Conservation (phyloP, 2,888 invertebrate species). For the Drosophila trichaetosa region DNA sequence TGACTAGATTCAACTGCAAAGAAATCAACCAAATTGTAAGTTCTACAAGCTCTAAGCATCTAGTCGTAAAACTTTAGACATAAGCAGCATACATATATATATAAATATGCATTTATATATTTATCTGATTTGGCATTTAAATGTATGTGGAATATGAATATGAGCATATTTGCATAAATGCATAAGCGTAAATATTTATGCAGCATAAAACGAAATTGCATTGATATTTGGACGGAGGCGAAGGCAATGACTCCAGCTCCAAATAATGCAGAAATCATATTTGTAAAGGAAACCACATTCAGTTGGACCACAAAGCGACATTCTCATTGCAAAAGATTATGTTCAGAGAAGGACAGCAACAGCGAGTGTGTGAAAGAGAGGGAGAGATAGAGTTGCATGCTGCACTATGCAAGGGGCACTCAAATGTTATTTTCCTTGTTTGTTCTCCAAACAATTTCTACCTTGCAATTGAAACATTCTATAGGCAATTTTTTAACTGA, state of each 20-base stretch:
- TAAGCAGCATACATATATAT: conserved; percentile 22
- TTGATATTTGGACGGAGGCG: conserved; percentile 31
- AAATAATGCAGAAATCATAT: conserved; percentile 30
- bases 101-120: conserved; percentile 18
- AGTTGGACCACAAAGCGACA: conserved; percentile 36
- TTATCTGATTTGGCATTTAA: conserved; percentile 28
- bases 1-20: conserved; percentile 9
- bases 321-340: conserved; percentile 34
- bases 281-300: conserved; percentile 39
- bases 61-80: conserved; percentile 56
- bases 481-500: conserved; percentile 3
- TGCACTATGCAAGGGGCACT: conserved; percentile 15
- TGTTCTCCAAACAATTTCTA: conserved; percentile 5
- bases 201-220: conserved; percentile 56
- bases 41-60: conserved; percentile 72
- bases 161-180: conserved; percentile 62
- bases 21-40: conserved; percentile 59
- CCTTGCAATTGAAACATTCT: conserved; percentile 9
- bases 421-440: conserved; percentile 11
- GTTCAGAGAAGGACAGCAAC: not conserved
- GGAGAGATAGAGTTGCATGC: not conserved
- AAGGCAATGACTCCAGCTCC: conserved; percentile 3
- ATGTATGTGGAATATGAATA: conserved; percentile 27
- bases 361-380: not conserved
- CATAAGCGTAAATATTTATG: conserved; percentile 74